Evolutionary conservation across 2,113 vertebrate genomes (phyloP).

Genomic region (Solea solea): DNA sequence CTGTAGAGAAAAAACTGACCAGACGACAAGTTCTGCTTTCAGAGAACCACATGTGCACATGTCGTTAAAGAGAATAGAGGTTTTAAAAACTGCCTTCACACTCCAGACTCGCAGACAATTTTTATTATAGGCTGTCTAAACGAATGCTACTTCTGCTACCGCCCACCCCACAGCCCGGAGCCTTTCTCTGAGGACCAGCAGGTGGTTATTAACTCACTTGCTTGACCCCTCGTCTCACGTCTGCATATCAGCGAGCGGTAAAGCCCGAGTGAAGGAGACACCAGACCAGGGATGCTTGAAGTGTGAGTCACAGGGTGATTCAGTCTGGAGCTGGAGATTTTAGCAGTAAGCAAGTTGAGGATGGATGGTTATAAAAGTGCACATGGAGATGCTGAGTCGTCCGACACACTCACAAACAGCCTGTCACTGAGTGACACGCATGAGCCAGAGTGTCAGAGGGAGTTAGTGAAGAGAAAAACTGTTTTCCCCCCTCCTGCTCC

Average conservation of each 20-base stretch:
- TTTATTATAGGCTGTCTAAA: conserved; percentile 25
- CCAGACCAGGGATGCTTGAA: conserved; percentile 8
- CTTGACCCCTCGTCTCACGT: conserved; percentile 37
- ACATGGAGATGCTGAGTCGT: conserved; percentile 33
- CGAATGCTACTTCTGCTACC: conserved; percentile 37
- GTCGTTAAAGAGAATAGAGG: too few relatives aligned
- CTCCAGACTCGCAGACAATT: too few relatives aligned
- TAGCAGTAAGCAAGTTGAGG: conserved; percentile 36
- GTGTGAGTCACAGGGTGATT: conserved; percentile 67
- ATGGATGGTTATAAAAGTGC: conserved; percentile 36
- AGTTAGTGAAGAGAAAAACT: conserved; percentile 49
- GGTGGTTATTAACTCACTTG: conserved; percentile 44
- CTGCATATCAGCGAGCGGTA: conserved; percentile 29
- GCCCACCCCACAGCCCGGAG: conserved; percentile 28
- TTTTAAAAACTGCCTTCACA: too few relatives aligned
- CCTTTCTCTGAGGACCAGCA: conserved; percentile 46
- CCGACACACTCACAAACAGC: conserved; percentile 27
- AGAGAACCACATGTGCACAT: too few relatives aligned
- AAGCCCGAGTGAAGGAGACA: conserved; percentile 14
- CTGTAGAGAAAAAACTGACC: too few relatives aligned
- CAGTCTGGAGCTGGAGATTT: conserved; percentile 55
- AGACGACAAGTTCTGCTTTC: too few relatives aligned
- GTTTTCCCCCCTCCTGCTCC: conserved; percentile 24
- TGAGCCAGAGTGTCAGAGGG: conserved; percentile 52
- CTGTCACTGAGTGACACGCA: conserved; percentile 64